Conservation (phyloP, 2,113 vertebrate species). For the Gnathonemus echidnorhynchus region DNA sequence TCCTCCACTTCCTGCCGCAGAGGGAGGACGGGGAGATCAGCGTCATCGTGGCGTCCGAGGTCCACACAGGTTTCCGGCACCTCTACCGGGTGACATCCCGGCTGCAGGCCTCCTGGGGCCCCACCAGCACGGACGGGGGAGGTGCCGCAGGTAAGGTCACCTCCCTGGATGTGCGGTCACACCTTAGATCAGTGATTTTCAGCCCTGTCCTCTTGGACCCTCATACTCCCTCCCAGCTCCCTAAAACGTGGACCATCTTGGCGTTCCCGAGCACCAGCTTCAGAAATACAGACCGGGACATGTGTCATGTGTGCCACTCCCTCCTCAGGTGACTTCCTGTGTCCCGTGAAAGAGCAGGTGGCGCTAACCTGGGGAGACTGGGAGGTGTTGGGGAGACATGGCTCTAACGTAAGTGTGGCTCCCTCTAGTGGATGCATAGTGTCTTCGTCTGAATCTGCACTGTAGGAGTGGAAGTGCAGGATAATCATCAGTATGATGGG, state of each 20-base stretch:
- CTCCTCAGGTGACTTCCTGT: slow-evolving; percentile 64
- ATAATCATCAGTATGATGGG: neutral
- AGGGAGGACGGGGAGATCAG: slow-evolving; percentile 57
- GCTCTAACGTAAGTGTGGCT: slow-evolving; percentile 61
- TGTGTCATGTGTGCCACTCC: neutral
- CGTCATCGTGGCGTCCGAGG: slow-evolving; percentile 67
- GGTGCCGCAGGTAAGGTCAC: slow-evolving; percentile 50
- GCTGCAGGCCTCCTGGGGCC: slow-evolving; percentile 47
- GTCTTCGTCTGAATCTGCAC: neutral
- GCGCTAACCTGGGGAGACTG: slow-evolving; percentile 70
- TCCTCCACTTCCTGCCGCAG: slow-evolving; percentile 71
- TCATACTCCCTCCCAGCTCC: neutral
- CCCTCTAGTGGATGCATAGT: neutral
- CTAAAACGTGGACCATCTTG: neutral
- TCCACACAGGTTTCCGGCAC: slow-evolving; percentile 71
- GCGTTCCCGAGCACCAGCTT: neutral
- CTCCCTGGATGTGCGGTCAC: neutral
- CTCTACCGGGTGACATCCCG: slow-evolving; percentile 61
- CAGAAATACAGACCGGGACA: neutral
- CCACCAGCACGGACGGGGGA: slow-evolving; percentile 52
- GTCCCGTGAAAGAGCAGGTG: slow-evolving; percentile 65
- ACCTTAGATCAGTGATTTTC: neutral
- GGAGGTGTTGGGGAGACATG: slow-evolving; percentile 69
- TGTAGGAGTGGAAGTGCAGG: neutral
- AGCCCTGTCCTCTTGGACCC: neutral